These are phyloP conservation scores for Clytia hemisphaerica DNA, from an alignment of 30 jellyfish, hydroid and myxozoan genomes.

Conservation along the genomic window DNA sequence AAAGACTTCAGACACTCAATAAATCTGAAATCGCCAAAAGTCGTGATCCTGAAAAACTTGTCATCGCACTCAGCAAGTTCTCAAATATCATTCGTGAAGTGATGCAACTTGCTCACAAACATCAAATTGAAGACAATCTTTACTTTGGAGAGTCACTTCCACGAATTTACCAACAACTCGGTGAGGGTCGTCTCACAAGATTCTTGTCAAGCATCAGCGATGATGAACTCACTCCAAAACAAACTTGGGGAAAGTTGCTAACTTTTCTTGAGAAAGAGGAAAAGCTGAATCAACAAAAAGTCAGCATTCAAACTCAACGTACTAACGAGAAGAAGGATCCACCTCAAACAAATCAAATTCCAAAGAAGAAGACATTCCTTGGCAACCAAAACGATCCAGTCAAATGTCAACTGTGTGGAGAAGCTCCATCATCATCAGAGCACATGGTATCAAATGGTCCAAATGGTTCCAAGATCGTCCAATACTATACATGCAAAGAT, in stretches of 20 bases:
- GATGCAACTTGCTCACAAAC: not conserved
- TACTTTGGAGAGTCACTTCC: conserved; percentile 5
- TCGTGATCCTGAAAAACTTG: too few relatives aligned
- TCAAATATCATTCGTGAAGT: not conserved
- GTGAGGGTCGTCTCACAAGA: conserved; percentile 7
- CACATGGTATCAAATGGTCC: not conserved
- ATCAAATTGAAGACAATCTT: not conserved
- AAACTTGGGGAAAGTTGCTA: not conserved
- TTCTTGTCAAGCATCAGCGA: conserved; percentile 4
- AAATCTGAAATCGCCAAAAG: not conserved
- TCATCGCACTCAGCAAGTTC: conserved; percentile 3
- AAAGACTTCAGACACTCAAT: not conserved
- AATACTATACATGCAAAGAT: conserved; percentile 2
- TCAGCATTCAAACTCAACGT: too few relatives aligned
- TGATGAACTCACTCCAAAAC: conserved; percentile 7
- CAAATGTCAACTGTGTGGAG: too few relatives aligned
- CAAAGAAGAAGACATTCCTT: too few relatives aligned
- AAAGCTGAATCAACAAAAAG: not conserved
- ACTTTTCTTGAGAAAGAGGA: conserved; percentile 1
- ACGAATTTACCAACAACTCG: too few relatives aligned
- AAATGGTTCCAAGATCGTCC: conserved; percentile 1
- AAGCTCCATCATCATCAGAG: too few relatives aligned
- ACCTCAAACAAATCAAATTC: too few relatives aligned
- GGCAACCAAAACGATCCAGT: too few relatives aligned
- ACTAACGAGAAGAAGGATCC: too few relatives aligned